phyloP scores from a whole-genome alignment of 2,888 invertebrate species.

The Hirtodrosophila confusa region DNA sequence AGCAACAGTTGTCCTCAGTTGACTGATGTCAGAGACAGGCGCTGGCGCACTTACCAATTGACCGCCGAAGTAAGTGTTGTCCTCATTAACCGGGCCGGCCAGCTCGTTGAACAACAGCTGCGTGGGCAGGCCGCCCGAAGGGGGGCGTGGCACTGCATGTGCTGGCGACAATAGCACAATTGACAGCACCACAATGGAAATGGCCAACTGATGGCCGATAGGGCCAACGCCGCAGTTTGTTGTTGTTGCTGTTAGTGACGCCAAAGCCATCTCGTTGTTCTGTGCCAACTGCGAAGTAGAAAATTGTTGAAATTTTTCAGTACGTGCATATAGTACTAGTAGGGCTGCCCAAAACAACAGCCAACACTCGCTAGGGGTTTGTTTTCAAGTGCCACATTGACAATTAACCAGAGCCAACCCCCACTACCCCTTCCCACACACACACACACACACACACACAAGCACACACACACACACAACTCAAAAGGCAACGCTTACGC shows the following conservation, averaged over 20 bases:
- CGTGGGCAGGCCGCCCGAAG: conserved; percentile 39
- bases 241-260: conserved; percentile 30
- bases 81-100: conserved; percentile 47
- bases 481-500: conserved; percentile 55
- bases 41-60: conserved; percentile 51
- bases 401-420: conserved; percentile 50
- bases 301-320: conserved; percentile 1
- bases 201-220: conserved; percentile 62
- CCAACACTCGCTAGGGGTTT: conserved; percentile 13
- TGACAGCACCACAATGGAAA: conserved; percentile 70
- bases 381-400: conserved; percentile 32
- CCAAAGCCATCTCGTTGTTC: conserved; percentile 46
- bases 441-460: too few species aligned
- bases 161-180: conserved; percentile 58
- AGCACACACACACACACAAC: too few species aligned
- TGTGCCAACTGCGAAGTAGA: conserved; percentile 41
- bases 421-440: not conserved
- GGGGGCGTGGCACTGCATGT: conserved; percentile 56
- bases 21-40: too few species aligned
- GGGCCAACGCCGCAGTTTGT: conserved; percentile 41
- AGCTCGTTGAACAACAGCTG: conserved; percentile 67
- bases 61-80: conserved; percentile 53
- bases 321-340: not conserved
- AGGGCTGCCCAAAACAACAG: not conserved
- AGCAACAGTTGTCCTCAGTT: not conserved